Base-by-base conservation (phyloP, 1,140 invertebrate genomes). In the Triops longicaudatus region DNA sequence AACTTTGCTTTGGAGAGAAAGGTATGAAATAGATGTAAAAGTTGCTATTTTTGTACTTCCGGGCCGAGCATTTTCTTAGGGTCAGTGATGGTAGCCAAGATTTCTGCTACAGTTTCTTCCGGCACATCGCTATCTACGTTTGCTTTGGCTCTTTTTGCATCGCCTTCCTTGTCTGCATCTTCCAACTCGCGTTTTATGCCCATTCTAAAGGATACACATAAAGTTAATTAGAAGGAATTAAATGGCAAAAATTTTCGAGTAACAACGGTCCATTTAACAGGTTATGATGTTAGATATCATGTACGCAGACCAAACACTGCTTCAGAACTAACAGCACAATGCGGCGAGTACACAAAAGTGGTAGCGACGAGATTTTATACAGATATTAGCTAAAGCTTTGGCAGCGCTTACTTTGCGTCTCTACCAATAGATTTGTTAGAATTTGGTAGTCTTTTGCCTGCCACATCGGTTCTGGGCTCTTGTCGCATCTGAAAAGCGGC, bases 51-150 rank as follows among this genome's bases (percentile, higher is more conserved):
- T n/a, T 27, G 22, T 82, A 91, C 91, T 82, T 93, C 91, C 9
- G 92, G 90, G n/a, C 92, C 92, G 72, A 90, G 89, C 90, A 93
- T 93, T 83, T 90, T 89, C 6, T 89, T 82, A 0, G 86, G 91
- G 83, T 94, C 90, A 79, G 89, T 90, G 73, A 94, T 91, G 6
- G 90, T 91, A 0, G 89, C 88, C 27, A 94, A 87, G 73, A 94
- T 91, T 80, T 93, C 89, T 5, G 89, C 88, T 1, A 94, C 88
- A 0, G 90, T 89, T 28, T 93, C 89, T 79, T 90, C 88, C 12
- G 83, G 78, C 27, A 86, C 80, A 80, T 88, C 85, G 50, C 82
- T 81, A 72, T 14, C 41, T 26, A 71, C 27, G 10, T 31, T 72
- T 44, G 10, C 50, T 22, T 63, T 63, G 50, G 44, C 9, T 41